These are phyloP conservation scores for Tenthredo amoena DNA, from an alignment of 2,888 invertebrate genomes.

Conservation along the genomic window DNA sequence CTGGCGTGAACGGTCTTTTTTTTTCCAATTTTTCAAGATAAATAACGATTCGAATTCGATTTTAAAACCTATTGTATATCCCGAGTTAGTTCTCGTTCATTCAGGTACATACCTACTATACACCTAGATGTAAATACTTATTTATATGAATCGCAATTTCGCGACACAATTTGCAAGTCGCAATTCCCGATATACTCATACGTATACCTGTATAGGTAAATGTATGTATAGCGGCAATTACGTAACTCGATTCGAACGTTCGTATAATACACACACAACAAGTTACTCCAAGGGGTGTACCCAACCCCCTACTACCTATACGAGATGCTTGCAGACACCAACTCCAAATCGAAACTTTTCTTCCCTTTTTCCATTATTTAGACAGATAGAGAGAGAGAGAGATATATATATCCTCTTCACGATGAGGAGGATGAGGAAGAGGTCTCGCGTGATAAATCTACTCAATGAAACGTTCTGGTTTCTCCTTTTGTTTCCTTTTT, in stretches of 20 bases:
- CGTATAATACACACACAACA: not conserved
- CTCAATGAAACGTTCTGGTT: too few species aligned
- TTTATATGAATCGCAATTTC: not conserved
- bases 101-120: not conserved
- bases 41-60: not conserved
- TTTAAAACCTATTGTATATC: not conserved
- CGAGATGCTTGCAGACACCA: not conserved
- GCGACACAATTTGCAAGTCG: not conserved
- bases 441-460: too few species aligned
- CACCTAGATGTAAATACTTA: not conserved
- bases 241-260: not conserved
- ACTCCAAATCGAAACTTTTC: conserved; percentile 55
- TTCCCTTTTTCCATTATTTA: conserved; percentile 38
- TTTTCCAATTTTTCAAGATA: not conserved
- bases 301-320: not conserved
- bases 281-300: not conserved
- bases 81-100: not conserved
- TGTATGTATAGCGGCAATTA: conserved; percentile 6
- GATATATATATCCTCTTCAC: not conserved
- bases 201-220: conserved; percentile 26
- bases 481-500: too few species aligned
- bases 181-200: not conserved
- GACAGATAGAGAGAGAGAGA: too few species aligned
- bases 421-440: not conserved
- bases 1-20: too few species aligned